Percentiles rank a stretch among this genome's conserved stretches.
These are phyloP conservation scores for Ophiothrix spiculata DNA, from an alignment of 35 echinoderm and acorn worm genomes.

Conservation along the genomic window DNA sequence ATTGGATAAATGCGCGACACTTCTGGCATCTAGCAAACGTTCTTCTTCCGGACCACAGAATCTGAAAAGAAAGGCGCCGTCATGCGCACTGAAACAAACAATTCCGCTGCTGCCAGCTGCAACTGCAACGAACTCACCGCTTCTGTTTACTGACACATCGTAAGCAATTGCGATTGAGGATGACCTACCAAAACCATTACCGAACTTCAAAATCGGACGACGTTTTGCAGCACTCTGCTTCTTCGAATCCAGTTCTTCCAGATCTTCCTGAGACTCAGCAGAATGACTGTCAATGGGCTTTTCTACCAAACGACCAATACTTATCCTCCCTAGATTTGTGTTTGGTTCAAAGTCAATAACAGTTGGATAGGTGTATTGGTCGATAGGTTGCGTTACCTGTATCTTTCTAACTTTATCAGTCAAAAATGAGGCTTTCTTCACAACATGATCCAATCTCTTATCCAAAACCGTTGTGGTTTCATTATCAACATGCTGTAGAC, in stretches of 20 bases:
- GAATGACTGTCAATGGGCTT: background rate
- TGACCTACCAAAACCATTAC: background rate
- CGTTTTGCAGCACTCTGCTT: background rate
- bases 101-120: background rate
- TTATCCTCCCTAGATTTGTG: background rate
- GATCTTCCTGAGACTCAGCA: background rate
- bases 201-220: background rate
- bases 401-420: background rate
- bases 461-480: background rate
- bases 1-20: background rate
- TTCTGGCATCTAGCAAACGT: background rate
- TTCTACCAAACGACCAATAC: background rate
- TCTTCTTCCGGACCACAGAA: background rate
- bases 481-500: background rate
- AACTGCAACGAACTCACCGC: background rate
- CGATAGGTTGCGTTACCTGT: background rate
- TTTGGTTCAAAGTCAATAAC: background rate
- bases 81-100: background rate
- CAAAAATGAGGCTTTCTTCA: background rate
- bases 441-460: background rate
- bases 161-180: background rate
- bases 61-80: background rate
- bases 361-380: background rate
- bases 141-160: background rate
- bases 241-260: background rate